phyloP scores from a whole-genome alignment of 2,888 invertebrate species.

The Mylabris sibirica region DNA sequence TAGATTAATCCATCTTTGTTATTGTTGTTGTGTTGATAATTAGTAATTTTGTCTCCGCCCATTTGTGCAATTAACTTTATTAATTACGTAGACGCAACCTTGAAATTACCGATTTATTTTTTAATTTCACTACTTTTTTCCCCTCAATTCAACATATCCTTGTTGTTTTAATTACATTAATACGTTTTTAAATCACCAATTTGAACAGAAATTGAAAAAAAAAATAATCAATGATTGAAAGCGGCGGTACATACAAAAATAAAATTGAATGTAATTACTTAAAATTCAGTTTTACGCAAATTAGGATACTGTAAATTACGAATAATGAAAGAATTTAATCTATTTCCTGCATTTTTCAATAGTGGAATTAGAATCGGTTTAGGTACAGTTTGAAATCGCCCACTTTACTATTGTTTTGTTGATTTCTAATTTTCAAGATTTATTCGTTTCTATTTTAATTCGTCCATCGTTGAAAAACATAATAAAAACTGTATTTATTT shows the following conservation, averaged over 20 bases:
- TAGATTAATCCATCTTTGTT: conserved; percentile 15
- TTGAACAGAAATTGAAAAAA: neutral
- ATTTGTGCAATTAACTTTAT: conserved; percentile 30
- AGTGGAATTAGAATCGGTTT: neutral
- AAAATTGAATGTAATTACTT: neutral
- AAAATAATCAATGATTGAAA: neutral
- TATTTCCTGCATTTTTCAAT: too few relatives aligned
- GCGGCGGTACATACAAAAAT: neutral
- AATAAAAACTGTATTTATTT: neutral
- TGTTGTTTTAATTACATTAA: too few relatives aligned
- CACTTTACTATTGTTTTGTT: neutral
- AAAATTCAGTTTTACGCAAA: neutral
- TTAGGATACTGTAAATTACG: neutral
- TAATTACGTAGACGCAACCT: conserved; percentile 24
- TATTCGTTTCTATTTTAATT: neutral
- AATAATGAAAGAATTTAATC: too few relatives aligned
- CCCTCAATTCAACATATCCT: too few relatives aligned
- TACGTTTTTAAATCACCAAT: neutral
- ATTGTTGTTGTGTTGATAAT: conserved; percentile 20
- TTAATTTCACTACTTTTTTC: neutral
- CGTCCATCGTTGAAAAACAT: neutral
- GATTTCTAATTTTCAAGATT: neutral
- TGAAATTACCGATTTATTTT: conserved; percentile 15
- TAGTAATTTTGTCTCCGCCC: conserved; percentile 30
- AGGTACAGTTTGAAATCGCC: neutral